Evolutionary conservation across 1,140 invertebrate genomes (phyloP).

Genomic region (Bombus huntii): DNA sequence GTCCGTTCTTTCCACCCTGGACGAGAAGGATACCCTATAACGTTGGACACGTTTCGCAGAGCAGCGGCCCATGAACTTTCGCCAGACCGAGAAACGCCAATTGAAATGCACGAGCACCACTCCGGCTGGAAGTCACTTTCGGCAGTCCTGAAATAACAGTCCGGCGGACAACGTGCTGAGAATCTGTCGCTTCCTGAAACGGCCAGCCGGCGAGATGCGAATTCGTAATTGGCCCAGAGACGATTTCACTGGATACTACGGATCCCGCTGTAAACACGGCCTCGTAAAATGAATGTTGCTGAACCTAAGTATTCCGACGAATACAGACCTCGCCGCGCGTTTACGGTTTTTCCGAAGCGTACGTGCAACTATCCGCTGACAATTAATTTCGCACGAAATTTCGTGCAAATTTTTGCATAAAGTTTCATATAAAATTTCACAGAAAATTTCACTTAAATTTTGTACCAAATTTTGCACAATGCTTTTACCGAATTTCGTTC

Average conservation of each 20-base stretch:
- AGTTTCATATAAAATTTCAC: too few relatives aligned
- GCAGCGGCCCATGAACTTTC: constrained; percentile 51
- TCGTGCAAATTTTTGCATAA: too few relatives aligned
- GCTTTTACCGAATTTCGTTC: too few relatives aligned
- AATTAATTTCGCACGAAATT: too few relatives aligned
- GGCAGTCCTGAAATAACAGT: constrained; percentile 66
- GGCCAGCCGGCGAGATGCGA: constrained; percentile 61
- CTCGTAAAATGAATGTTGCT: constrained; percentile 52
- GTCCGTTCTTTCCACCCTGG: background rate
- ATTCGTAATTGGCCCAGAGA: constrained; percentile 64
- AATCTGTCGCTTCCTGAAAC: constrained; percentile 64
- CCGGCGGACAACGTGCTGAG: constrained; percentile 62
- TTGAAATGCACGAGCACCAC: constrained; percentile 59
- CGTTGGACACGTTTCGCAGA: constrained; percentile 19
- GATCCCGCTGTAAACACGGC: constrained; percentile 31
- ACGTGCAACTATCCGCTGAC: too few relatives aligned
- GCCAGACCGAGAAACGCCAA: constrained; percentile 40
- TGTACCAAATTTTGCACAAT: too few relatives aligned
- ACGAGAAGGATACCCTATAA: background rate
- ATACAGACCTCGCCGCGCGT: constrained; percentile 32
- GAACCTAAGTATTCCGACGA: constrained; percentile 26
- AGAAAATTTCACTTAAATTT: too few relatives aligned
- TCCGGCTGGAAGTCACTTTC: constrained; percentile 67
- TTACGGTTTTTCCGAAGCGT: constrained; percentile 21
- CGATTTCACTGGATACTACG: constrained; percentile 58